Evolutionary conservation across 2,113 vertebrate species (phyloP).

Genomic region (Anolis sagrei): DNA sequence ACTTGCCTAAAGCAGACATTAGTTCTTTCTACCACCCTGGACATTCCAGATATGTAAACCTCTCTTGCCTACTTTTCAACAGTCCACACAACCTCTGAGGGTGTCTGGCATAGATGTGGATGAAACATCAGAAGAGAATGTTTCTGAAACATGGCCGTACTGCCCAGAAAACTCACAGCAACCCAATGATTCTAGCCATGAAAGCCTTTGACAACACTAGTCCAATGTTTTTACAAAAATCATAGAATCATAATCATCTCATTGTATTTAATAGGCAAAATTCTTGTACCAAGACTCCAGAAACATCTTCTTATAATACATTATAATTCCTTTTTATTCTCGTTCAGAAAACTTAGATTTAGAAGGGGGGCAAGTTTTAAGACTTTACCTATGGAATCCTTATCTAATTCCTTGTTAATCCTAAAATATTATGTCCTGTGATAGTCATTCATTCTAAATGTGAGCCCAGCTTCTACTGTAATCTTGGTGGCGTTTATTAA

Average conservation of each 20-base stretch:
- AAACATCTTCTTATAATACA: not conserved
- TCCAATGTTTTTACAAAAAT: not conserved
- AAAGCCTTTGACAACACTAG: too few species aligned
- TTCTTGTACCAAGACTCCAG: not conserved
- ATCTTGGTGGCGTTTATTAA: not conserved
- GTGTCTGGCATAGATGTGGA: too few species aligned
- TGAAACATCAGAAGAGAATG: too few species aligned
- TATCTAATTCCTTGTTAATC: not conserved
- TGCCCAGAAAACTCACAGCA: too few species aligned
- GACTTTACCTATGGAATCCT: not conserved
- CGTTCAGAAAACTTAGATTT: not conserved
- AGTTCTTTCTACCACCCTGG: too few species aligned
- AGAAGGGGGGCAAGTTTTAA: not conserved
- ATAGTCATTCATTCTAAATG: not conserved
- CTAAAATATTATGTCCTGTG: not conserved
- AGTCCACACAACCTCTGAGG: too few species aligned
- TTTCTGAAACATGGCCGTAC: too few species aligned
- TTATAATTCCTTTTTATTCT: not conserved
- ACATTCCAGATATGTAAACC: too few species aligned
- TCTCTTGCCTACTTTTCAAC: too few species aligned
- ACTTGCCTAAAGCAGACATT: too few species aligned
- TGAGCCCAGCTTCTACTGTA: not conserved
- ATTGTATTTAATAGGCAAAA: not conserved
- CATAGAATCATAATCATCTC: too few species aligned
- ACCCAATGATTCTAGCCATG: too few species aligned